Base-by-base conservation (phyloP, 2,797 vertebrate species). In the Protosalanx chinensis region DNA sequence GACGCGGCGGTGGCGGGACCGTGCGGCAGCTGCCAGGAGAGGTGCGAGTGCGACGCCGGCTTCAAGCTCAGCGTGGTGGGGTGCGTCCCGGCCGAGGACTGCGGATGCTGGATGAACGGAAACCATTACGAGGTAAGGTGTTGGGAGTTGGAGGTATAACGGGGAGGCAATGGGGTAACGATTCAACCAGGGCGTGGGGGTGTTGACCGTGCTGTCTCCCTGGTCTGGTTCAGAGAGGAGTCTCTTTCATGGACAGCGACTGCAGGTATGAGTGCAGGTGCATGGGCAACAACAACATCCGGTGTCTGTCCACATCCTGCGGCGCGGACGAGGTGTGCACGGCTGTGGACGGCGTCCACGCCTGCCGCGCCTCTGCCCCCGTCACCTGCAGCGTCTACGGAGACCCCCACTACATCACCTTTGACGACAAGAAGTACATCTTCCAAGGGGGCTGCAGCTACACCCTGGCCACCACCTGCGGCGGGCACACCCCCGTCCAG, bases 381-480 rank as follows among this genome's bases (percentile, higher is more conserved):
- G 88, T 78, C 60, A 93, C 88, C 59, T 98, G 96, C 76, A 85
- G 88, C 0, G 81, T 93, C 0, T 89, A 94, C 0, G 95, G 95
- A 0, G 93, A 95, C 30, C 91, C 93, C 0, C 93, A 94, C 75
- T 95, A 94, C 70, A 83, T 90, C 80, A 94, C 93, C 33, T 97
- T 94, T 0, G 95, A 97, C 0, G 89, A 91, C 4, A 76, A 29
- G 56, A 76, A 79, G n/a, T 91, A 92, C 33, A 75, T 86, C 58
- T 94, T 94, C 73, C 92, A 91, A 76, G 94, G 94, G 0, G 89
- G 88, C 18, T 97, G 96, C 68, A 88, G 88, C 82, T 94, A 95
- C 65, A 85, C 74, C 0, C 83, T 89, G 53, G 79, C 83, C 0
- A 91, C 86, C 46, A 92, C 90, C 0, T 95, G 94, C 6, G 89